Evolutionary conservation across 2,113 vertebrate species (phyloP).

Genomic region (Zapornia atra): DNA sequence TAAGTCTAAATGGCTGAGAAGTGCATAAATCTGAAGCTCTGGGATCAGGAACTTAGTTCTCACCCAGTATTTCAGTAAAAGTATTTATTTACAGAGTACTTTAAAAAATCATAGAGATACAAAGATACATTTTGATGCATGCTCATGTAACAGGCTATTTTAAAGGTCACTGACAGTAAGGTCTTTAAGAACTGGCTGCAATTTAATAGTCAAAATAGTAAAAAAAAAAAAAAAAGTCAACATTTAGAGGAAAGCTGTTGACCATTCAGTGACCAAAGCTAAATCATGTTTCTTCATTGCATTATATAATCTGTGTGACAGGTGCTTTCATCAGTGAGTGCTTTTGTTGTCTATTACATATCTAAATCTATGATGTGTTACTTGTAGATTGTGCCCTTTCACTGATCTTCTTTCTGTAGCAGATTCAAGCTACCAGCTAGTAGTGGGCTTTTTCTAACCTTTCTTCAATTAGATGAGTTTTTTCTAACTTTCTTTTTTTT

Average conservation of each 20-base stretch:
- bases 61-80: background rate
- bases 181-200: background rate
- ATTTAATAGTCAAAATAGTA: background rate
- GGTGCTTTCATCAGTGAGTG: background rate
- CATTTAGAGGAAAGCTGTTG: background rate
- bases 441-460: background rate
- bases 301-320: background rate
- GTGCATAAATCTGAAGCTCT: background rate
- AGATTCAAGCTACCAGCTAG: background rate
- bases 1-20: background rate
- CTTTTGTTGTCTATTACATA: background rate
- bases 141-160: background rate
- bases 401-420: background rate
- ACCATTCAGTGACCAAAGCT: background rate
- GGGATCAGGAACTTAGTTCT: background rate
- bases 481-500: background rate
- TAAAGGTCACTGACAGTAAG: background rate
- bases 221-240: background rate
- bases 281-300: background rate
- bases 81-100: background rate
- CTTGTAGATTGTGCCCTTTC: background rate
- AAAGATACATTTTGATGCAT: background rate
- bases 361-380: background rate
- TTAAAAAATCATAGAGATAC: background rate
- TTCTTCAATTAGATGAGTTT: background rate